Base-by-base conservation (phyloP, 2,888 invertebrate genomes). In the Oxycera nigricornis region DNA sequence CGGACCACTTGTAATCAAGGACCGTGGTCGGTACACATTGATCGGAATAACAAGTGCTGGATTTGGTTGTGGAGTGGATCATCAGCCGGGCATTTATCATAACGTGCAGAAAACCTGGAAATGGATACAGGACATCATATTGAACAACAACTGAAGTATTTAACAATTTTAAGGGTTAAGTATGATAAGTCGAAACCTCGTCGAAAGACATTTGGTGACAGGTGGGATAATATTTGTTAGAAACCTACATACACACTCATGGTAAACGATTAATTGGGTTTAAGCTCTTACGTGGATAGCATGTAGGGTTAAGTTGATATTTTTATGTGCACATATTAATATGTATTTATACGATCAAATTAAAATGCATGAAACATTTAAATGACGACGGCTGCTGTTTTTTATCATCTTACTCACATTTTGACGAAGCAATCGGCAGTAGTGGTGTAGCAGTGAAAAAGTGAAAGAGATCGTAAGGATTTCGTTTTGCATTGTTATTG, bases 51-150 rank as follows among this genome's bases (percentile, higher is more conserved):
- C 93, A 0, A 94, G 94, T 28, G 94, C 94, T 0, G 94, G 94
- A 4, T 94, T 94, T 82, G 94, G 94, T 61, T 94, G 94, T 81
- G 94, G 94, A 0, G 92, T 94, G 14, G 92, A 93, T 81, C 91
- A 92, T 80, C 94, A 94, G 83, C 94, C 94, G 0, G 94, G 94
- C 31, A 94, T 94, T 79, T 94, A 94, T 84, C 94, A 94, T 83
- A 92, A 92, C 81, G 90, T 94, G 1, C 89, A 90, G 79, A 88
- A 89, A 79, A 92, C 92, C 3, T 86, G 90, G 26, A 86, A 87
- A 76, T 93, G 92, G 92, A 92, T 92, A 74, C 87, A 87, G 77
- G 87, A 88, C 20, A 85, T 90, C 72, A 87, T 90, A 68, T 81
- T 82, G 76, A 62, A 78, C 35, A 62, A 78, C 35, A 65, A 52